Evolutionary conservation across 2,113 vertebrate genomes (phyloP), one percentile per base, ranked within the genome.

Genomic region (Colistium nudipinnis): DNA sequence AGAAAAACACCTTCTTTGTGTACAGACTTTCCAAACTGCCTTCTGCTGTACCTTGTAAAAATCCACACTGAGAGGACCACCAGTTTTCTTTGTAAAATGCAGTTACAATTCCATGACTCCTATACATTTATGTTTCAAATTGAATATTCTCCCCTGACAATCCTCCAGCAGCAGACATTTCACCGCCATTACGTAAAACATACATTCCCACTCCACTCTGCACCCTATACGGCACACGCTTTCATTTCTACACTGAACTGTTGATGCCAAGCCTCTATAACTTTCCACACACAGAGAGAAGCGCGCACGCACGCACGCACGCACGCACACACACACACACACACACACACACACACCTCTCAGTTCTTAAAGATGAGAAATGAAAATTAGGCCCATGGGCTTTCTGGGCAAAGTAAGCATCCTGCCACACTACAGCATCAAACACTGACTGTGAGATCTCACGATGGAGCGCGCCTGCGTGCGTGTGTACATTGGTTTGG

Each of bases 381-480:
- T 33, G 48, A 76, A 87, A 85, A 85, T 60, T 72, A 88, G 80
- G 63, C 86, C 70, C 80, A 64, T 67, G 82, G 80, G 85, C 67
- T 82, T 89, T 82, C 69, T 41, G 33, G 57, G 49, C 62, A 78
- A 83, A 85, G n/a, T n/a, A 63, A 0, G 19, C 69, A 65, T 77
- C 76, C 67, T 76, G 82, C 74, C 73, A 83, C 70, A 73, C 78
- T 49, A 76, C 77, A 81, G 70, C 75, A 83, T 83, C 70, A 78
- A 80, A 83, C 75, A 65, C 3, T 20, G 44, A 71, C 72, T 78
- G 66, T 81, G 65, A 72, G 48, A 70, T 77, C 59, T 76, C 63
- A 68, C 12, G 6, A 61, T 76, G 14, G 33, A 7, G 52, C 36
- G 49, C 53, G 66, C 28, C 57, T 24, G 54, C 20, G 47, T 47